These are phyloP conservation scores for Acrocyrtus sp. DNA, from an alignment of 2,888 invertebrate species.

Conservation along the genomic window DNA sequence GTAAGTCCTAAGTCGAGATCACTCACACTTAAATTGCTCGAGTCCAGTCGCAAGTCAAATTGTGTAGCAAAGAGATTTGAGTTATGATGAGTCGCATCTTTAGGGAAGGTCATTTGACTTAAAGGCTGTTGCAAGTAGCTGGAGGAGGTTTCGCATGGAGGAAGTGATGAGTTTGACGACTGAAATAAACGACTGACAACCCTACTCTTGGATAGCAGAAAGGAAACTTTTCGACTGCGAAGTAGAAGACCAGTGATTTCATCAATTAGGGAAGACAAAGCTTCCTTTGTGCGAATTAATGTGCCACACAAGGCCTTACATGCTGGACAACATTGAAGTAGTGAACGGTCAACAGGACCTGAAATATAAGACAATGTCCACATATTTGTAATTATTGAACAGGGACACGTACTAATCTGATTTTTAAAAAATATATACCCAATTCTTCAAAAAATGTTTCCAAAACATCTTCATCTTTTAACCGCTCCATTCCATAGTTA, in stretches of 20 bases:
- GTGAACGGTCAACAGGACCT: conserved; percentile 51
- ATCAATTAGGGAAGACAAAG: conserved; percentile 44
- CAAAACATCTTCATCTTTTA: conserved; percentile 45
- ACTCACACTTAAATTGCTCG: conserved; percentile 25
- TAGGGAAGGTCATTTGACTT: conserved; percentile 30
- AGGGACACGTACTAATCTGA: too few relatives aligned
- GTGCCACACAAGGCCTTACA: conserved; percentile 46
- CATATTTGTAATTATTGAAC: not conserved
- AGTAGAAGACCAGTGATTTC: conserved; percentile 42
- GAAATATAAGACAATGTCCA: not conserved
- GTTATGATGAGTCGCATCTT: conserved; percentile 12
- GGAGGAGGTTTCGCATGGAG: conserved; percentile 36
- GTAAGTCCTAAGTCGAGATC: conserved; percentile 24
- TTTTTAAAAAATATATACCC: conserved; percentile 11
- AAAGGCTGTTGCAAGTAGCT: conserved; percentile 33
- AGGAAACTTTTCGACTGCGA: conserved; percentile 42
- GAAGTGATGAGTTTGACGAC: conserved; percentile 20
- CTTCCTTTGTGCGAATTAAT: conserved; percentile 32
- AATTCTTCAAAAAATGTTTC: conserved; percentile 50
- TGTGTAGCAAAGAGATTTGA: conserved; percentile 30
- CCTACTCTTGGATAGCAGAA: conserved; percentile 37
- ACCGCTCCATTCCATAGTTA: conserved; percentile 25
- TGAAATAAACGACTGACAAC: conserved; percentile 46
- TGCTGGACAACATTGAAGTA: conserved; percentile 42
- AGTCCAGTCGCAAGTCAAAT: conserved; percentile 27